Evolutionary conservation across 2,113 vertebrate genomes (phyloP), one percentile per base, ranked within the genome.

Genomic region (Esox niger): DNA sequence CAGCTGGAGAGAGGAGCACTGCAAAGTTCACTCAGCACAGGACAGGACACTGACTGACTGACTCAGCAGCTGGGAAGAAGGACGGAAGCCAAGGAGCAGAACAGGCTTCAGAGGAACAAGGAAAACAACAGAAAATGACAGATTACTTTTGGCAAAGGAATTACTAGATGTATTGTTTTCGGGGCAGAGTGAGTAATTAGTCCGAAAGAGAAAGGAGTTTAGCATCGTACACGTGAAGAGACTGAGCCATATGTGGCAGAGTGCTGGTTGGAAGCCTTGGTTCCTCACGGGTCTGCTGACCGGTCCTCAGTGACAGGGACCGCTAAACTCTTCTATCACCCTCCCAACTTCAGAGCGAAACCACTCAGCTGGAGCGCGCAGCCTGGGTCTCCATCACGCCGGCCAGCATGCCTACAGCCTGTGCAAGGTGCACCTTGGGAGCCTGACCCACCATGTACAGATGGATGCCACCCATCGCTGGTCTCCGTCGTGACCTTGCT

Each of bases 371-470:
- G 64, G 7, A 61, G 32, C 30, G 17, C 46, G 43, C 26, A 31
- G 11, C n/a, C 6, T 64, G 66, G 81, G 75, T 79, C 84, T 73
- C 81, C 80, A 80, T n/a, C n/a, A n/a, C n/a, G 78, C 68, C 13
- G 32, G 70, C 70, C 86, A 90, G 84, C 84, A 92, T 90, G 86
- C 76, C 85, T 82, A 77, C 85, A 87, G 84, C 84, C 73, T 86
- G 79, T 86, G 85, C 86, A 81, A 85, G 83, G 84, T 86, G 87
- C 89, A 85, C 82, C 75, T 84, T 86, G 88, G 92, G 91, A 91
- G 89, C 82, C 86, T 92, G 88, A 92, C 91, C 87, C 89, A 92
- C 85, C 89, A 93, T 93, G 92, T 90, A 85, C 89, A 88, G 86
- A 93, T 92, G 92, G 92, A 91, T 82, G 73, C 68, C 78, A 57